Base-by-base conservation (phyloP, 1,140 invertebrate genomes). In the Drosophila eugracilis region DNA sequence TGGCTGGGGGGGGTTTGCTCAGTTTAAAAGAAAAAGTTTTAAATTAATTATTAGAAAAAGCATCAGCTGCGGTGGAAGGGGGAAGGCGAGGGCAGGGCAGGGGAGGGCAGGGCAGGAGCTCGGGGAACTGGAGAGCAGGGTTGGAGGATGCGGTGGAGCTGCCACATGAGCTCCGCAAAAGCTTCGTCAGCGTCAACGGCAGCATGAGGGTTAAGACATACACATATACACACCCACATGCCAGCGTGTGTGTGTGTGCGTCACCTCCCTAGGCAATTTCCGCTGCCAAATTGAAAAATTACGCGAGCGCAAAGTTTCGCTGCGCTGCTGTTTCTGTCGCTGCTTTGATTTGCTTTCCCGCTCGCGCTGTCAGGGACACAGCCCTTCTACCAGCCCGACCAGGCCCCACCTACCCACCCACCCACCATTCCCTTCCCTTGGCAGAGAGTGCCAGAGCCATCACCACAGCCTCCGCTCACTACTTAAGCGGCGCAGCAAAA, bases 11-110 rank as follows among this genome's bases (percentile, higher is more conserved):
- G 21, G 41, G 41, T 45, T 39, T 41, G 49, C 73, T 77, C 62
- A 65, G 63, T 79, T 75, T 44, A 66, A 86, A 85, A 81, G 77
- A 78, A 90, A 88, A 90, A 90, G 75, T 90, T 90, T 90, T 90
- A 90, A 90, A 90, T 90, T 90, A 90, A 90, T 90, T 90, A 90
- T 90, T 90, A 90, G 89, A 89, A 89, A 83, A 88, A 81, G 89
- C 79, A 90, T 88, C 81, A 85, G 81, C 75, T 84, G 78, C 58
- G 73, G 75, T 59, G 37, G 53, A 10, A 41, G 32, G 12, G 3
- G 42, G 21, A 24, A n/a, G 2, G 1, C 54, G 44, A 32, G 37
- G 34, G 45, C 3, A 12, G 26, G 37, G 15, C 12, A 2, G 9
- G 41, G 28, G 66, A 50, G 26, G 37, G 47, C 34, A 41, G 22